These are phyloP conservation scores for Drosophila sechellia DNA, from an alignment of 1,140 invertebrate genomes.

Conservation along the genomic window DNA sequence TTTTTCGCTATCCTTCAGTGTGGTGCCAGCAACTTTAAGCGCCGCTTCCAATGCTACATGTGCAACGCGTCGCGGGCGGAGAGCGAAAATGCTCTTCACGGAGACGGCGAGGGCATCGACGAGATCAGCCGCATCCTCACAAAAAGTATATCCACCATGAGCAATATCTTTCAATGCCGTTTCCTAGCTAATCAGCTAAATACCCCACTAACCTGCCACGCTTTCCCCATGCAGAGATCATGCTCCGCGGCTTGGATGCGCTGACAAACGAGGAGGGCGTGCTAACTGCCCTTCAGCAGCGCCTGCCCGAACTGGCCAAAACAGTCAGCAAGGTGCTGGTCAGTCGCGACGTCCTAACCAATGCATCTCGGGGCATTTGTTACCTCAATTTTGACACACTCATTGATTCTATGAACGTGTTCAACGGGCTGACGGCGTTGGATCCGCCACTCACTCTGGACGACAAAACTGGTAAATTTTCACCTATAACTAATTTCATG, in stretches of 20 bases:
- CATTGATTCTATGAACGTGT: slow-evolving; percentile 92
- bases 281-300: slow-evolving; percentile 89
- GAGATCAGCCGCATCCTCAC: slow-evolving; percentile 95
- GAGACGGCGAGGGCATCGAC: slow-evolving; percentile 91
- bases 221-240: slow-evolving; percentile 87
- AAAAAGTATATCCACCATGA: slow-evolving; percentile 88
- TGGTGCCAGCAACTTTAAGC: slow-evolving; percentile 96
- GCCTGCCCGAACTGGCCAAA: slow-evolving; percentile 88
- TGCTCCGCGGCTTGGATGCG: slow-evolving; percentile 93
- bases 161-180: slow-evolving; percentile 46
- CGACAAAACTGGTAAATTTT: slow-evolving; percentile 86
- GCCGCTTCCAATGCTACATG: slow-evolving; percentile 94
- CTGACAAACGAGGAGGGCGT: slow-evolving; percentile 94
- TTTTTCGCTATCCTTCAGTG: slow-evolving; percentile 87
- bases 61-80: slow-evolving; percentile 93
- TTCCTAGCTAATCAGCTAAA: slow-evolving; percentile 32
- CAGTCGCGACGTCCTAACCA: slow-evolving; percentile 91
- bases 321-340: slow-evolving; percentile 90
- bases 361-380: slow-evolving; percentile 92
- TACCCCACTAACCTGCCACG: slow-evolving; percentile 39
- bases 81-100: slow-evolving; percentile 85
- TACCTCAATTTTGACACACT: slow-evolving; percentile 94
- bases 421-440: slow-evolving; percentile 88
- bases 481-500: not conserved
- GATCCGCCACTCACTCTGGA: slow-evolving; percentile 87